Evolutionary conservation across 2,797 vertebrate genomes (phyloP).

Genomic region (Chiroxiphia lanceolata): DNA sequence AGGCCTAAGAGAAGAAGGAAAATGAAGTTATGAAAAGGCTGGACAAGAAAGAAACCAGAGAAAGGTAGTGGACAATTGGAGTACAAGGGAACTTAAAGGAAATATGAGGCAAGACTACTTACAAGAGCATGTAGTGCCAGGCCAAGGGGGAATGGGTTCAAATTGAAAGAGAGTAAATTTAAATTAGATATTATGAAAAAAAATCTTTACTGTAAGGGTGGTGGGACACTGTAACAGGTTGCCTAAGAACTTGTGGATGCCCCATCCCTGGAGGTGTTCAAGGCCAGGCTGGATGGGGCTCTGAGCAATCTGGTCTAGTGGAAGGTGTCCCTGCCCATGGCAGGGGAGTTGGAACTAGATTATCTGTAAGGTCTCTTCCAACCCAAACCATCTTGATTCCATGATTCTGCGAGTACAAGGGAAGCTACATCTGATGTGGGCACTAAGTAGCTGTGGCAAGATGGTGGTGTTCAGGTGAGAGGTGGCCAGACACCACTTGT

Average conservation of each 20-base stretch:
- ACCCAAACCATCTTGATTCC: background rate
- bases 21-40: background rate
- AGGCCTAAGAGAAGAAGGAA: background rate
- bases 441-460: background rate
- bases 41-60: background rate
- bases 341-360: background rate
- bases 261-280: background rate
- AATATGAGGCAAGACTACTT: background rate
- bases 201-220: background rate
- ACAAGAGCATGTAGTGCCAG: no score
- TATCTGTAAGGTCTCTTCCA: background rate
- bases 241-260: background rate
- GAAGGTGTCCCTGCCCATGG: background rate
- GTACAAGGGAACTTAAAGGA: background rate
- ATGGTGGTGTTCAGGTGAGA: fast-evolving
- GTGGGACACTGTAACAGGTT: background rate
- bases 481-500: fast-evolving
- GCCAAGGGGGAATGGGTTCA: background rate
- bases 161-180: background rate
- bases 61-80: background rate
- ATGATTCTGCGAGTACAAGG: background rate
- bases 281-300: background rate
- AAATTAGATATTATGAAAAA: background rate
- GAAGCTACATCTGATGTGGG: background rate
- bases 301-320: background rate